These are phyloP conservation scores for Latrodectus geometricus DNA, from an alignment of 1,140 invertebrate species.

Conservation along the genomic window DNA sequence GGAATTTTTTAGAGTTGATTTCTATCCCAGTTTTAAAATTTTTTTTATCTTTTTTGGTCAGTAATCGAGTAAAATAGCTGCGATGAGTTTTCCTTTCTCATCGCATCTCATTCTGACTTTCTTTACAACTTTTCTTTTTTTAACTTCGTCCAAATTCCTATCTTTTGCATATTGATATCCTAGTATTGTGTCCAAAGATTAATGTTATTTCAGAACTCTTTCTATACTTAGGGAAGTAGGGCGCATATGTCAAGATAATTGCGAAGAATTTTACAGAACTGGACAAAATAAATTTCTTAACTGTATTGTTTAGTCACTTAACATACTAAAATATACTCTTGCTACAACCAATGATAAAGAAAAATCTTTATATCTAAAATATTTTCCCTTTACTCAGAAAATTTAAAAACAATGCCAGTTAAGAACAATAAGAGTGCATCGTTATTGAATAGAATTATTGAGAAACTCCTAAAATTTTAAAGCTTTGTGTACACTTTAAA, in stretches of 20 bases:
- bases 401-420: too few relatives aligned
- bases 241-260: not conserved
- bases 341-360: too few relatives aligned
- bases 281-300: too few relatives aligned
- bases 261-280: not conserved
- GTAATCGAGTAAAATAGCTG: conserved; percentile 43
- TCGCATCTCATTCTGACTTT: too few relatives aligned
- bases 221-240: not conserved
- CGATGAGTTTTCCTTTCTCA: conserved; percentile 7
- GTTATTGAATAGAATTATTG: too few relatives aligned
- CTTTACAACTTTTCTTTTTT: not conserved
- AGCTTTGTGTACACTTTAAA: too few relatives aligned
- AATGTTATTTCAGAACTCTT: not conserved
- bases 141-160: not conserved
- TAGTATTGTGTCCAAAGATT: not conserved
- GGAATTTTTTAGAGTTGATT: conserved; percentile 7
- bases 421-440: too few relatives aligned
- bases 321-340: not conserved
- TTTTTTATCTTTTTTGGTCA: conserved; percentile 42
- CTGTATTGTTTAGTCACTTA: not conserved
- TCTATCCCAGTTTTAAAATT: conserved; percentile 28
- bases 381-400: too few relatives aligned
- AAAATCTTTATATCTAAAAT: too few relatives aligned
- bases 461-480: too few relatives aligned
- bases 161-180: not conserved